Base-by-base conservation (phyloP, 2,888 invertebrate genomes). In the Limnephilus marmoratus region DNA sequence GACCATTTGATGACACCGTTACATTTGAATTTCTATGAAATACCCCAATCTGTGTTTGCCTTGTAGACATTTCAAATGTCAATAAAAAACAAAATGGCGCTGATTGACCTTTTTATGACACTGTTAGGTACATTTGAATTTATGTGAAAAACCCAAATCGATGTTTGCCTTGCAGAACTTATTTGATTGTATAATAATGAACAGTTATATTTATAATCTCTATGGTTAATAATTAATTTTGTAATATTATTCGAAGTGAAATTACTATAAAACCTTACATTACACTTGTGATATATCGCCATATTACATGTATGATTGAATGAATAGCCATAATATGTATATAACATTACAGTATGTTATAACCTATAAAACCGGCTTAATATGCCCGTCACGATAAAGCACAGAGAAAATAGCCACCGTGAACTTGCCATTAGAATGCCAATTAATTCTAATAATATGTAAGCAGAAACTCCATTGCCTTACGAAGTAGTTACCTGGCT, bases 401-500 rank as follows among this genome's bases (percentile, higher is more conserved):
- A 18, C 83, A 9, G 83, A 37, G 83, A 83, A 34, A 83, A 31
- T 37, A 34, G 37, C 18, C 83, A 34, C 83, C 83, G 24, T 41
- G 83, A 83, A 83, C 83, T 83, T 83, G 83, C 83, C 83, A 41
- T 34, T 24, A 83, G 83, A 83, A 37, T 83, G 83, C 18, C 83
- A 83, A 83, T 83, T 34, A 83, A 83, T 34, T 82, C 15, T 82
- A 68, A 24, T 68, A 68, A 24, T 24, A n/a, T n/a, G 68, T 53
- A 68, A 24, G 68, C 24, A n/a, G n/a, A 2, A 68, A 9, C 9
- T 68, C 68, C 24, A n/a, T 24, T 68, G 68, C 68, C 4, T 68
- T 68, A 68, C 24, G 24, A 68, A 68, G 24, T 24, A 68, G 24
- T 9, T n/a, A 68, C 68, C 68, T 68, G 24, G 68, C 24, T 24